phyloP scores from a whole-genome alignment of 1,140 invertebrate genomes.

The Drosophila neocordata region DNA sequence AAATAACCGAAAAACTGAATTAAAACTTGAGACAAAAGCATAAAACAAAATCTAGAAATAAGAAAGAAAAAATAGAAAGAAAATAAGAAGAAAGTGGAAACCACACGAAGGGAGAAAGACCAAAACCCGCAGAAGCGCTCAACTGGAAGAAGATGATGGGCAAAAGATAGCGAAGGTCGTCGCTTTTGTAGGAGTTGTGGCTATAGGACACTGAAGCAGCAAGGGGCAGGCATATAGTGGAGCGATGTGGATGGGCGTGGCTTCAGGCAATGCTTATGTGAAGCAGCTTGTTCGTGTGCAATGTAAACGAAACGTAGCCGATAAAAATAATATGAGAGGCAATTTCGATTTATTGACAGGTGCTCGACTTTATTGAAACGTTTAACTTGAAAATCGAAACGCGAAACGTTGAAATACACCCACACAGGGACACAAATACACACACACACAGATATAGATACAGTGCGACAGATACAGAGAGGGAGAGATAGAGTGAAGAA shows the following conservation, averaged over 20 bases:
- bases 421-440: background rate
- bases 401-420: slow-evolving; percentile 8
- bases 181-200: background rate
- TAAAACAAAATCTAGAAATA: slow-evolving; percentile 17
- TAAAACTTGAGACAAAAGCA: slow-evolving; percentile 48
- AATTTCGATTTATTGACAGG: slow-evolving; percentile 81
- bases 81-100: slow-evolving; percentile 40
- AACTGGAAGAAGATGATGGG: slow-evolving; percentile 69
- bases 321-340: slow-evolving; percentile 81
- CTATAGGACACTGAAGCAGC: slow-evolving; percentile 35
- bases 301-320: slow-evolving; percentile 76
- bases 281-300: slow-evolving; percentile 51
- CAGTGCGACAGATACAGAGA: background rate
- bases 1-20: slow-evolving; percentile 52
- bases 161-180: slow-evolving; percentile 11
- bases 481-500: background rate
- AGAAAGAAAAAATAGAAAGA: slow-evolving; percentile 11
- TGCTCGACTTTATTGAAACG: slow-evolving; percentile 81
- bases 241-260: slow-evolving; percentile 47
- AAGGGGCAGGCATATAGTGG: slow-evolving; percentile 14
- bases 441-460: background rate
- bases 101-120: slow-evolving; percentile 30
- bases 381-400: slow-evolving; percentile 69
- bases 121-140: slow-evolving; percentile 64
- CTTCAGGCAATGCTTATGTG: slow-evolving; percentile 41